Percentiles rank a stretch among this genome's conserved stretches.
Conservation (phyloP, 2,888 invertebrate genomes). For the Tribolium freemani region DNA sequence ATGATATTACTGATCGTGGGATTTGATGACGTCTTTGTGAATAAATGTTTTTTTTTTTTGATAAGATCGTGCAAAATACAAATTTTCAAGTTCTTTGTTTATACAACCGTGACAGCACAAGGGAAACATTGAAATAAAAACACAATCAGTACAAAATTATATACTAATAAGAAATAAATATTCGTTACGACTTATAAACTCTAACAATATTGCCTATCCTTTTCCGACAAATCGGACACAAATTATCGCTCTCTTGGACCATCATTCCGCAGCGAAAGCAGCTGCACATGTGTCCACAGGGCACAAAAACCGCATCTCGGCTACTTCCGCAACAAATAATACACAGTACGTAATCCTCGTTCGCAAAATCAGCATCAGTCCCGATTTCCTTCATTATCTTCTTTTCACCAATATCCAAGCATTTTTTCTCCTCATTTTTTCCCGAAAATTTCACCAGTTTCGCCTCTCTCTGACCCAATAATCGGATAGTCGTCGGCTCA, state of each 20-base stretch:
- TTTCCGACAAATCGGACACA: slow-evolving; percentile 5
- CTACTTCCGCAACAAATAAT: neutral
- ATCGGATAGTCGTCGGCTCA: slow-evolving; percentile 1
- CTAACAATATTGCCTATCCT: neutral
- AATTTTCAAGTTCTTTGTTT: too few species aligned
- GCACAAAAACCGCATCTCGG: neutral
- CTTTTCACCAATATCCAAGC: neutral
- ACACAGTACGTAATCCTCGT: neutral
- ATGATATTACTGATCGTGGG: too few species aligned
- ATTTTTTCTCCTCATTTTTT: neutral
- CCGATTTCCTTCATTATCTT: neutral
- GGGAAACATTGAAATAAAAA: too few species aligned
- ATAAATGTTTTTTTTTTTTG: too few species aligned
- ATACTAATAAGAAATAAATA: neutral
- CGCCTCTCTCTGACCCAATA: neutral
- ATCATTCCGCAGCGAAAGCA: neutral
- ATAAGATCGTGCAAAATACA: too few species aligned
- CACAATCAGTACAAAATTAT: too few species aligned
- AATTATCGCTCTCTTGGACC: neutral
- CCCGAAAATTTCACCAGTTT: neutral
- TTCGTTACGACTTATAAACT: neutral
- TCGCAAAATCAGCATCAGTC: neutral
- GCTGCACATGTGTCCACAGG: slow-evolving; percentile 1
- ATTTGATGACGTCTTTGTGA: too few species aligned
- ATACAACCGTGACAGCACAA: too few species aligned